These are phyloP conservation scores for Phengaris arion DNA, from an alignment of 2,888 invertebrate genomes.

Conservation along the genomic window DNA sequence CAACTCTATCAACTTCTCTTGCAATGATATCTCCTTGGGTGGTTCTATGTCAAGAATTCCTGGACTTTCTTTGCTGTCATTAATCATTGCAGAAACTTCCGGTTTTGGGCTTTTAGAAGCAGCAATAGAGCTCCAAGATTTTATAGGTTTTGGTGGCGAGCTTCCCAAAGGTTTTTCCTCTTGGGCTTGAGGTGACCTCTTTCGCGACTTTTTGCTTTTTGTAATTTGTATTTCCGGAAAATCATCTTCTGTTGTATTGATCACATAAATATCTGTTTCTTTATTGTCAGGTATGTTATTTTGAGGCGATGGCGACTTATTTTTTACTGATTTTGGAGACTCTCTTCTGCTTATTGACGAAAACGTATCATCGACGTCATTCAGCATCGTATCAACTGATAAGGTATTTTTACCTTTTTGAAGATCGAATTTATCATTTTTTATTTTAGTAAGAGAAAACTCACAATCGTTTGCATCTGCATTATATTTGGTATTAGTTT, in stretches of 20 bases:
- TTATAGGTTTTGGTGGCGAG: conserved; percentile 54
- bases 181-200: conserved; percentile 58
- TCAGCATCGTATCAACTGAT: conserved; percentile 28
- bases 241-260: conserved; percentile 68
- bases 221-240: conserved; percentile 74
- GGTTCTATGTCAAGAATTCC: conserved; percentile 38
- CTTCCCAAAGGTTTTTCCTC: conserved; percentile 46
- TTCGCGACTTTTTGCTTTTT: conserved; percentile 57
- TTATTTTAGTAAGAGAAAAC: conserved; percentile 25
- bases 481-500: conserved; percentile 6
- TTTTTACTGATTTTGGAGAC: conserved; percentile 54
- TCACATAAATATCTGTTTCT: conserved; percentile 69
- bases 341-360: conserved; percentile 44
- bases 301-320: conserved; percentile 60
- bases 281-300: conserved; percentile 49
- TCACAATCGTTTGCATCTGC: conserved; percentile 28
- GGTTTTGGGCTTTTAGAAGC: conserved; percentile 57
- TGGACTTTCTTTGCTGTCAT: conserved; percentile 38
- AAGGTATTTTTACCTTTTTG: conserved; percentile 32
- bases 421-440: conserved; percentile 29
- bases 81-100: conserved; percentile 40
- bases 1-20: conserved; percentile 66
- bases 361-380: conserved; percentile 5
- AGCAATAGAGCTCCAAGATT: conserved; percentile 79
- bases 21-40: conserved; percentile 52